A percentile compares a stretch with the other conserved stretches of the same genome.
phyloP scores from a whole-genome alignment of 2,113 vertebrate genomes.

The Chunga burmeisteri region DNA sequence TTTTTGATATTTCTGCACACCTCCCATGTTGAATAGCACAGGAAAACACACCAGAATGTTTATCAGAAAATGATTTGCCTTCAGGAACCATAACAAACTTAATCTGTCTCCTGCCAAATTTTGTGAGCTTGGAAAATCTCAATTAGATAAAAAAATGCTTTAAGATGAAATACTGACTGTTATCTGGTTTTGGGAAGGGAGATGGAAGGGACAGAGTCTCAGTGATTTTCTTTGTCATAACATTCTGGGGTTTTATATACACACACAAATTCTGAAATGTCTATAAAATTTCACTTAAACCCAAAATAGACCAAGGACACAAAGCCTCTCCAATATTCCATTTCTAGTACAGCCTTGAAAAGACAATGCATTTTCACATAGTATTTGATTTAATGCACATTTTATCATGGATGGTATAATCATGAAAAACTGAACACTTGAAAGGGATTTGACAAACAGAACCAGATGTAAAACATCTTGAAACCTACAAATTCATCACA shows the following conservation, averaged over 20 bases:
- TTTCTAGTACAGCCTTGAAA: not conserved
- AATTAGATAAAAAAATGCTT: not conserved
- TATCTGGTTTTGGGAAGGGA: not conserved
- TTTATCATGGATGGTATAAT: not conserved
- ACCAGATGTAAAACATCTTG: not conserved
- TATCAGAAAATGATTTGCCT: not conserved
- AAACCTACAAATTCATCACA: not conserved
- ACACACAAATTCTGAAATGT: not conserved
- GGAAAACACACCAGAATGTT: not conserved
- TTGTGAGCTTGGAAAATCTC: not conserved
- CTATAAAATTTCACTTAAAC: not conserved
- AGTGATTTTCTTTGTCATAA: not conserved
- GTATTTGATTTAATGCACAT: not conserved
- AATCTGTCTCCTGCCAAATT: not conserved
- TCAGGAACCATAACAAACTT: not conserved
- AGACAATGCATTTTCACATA: not conserved
- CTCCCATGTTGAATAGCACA: not conserved
- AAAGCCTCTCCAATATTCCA: not conserved
- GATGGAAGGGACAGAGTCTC: not conserved
- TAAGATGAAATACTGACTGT: not conserved
- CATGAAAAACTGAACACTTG: not conserved
- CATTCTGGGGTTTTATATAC: not conserved
- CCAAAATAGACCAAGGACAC: not conserved
- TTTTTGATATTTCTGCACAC: not conserved
- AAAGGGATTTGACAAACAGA: not conserved